Percentiles rank a stretch among this genome's conserved stretches.
Conservation (phyloP, 2,797 vertebrate genomes). For the Buceros bicornis region DNA sequence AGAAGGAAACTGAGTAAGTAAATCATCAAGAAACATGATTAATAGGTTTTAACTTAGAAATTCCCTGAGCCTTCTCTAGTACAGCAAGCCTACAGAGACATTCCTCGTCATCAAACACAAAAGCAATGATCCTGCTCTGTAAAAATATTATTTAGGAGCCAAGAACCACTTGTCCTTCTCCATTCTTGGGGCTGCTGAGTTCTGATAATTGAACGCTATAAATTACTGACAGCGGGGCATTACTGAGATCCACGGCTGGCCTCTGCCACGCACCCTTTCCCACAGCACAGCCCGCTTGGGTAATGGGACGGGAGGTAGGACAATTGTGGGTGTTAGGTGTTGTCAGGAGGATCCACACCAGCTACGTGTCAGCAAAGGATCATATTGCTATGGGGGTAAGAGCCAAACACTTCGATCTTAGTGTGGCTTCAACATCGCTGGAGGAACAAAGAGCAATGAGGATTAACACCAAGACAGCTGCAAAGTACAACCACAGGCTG, state of each 20-base stretch:
- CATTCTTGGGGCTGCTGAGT: background rate
- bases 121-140: background rate
- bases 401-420: background rate
- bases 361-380: background rate
- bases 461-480: background rate
- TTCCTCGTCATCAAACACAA: background rate
- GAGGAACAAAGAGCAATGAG: background rate
- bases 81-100: background rate
- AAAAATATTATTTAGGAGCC: background rate
- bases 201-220: background rate
- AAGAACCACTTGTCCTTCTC: background rate
- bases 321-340: rapidly evolving
- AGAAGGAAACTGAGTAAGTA: background rate
- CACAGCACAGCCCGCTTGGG: background rate
- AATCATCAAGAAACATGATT: background rate
- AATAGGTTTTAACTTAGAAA: background rate
- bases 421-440: background rate
- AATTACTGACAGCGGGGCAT: background rate
- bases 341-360: background rate
- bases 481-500: background rate
- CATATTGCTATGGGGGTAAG: background rate
- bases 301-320: background rate
- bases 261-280: background rate
- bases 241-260: background rate
- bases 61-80: background rate